phyloP scores from a whole-genome alignment of 2,888 invertebrate genomes.

The Allygus modestus region DNA sequence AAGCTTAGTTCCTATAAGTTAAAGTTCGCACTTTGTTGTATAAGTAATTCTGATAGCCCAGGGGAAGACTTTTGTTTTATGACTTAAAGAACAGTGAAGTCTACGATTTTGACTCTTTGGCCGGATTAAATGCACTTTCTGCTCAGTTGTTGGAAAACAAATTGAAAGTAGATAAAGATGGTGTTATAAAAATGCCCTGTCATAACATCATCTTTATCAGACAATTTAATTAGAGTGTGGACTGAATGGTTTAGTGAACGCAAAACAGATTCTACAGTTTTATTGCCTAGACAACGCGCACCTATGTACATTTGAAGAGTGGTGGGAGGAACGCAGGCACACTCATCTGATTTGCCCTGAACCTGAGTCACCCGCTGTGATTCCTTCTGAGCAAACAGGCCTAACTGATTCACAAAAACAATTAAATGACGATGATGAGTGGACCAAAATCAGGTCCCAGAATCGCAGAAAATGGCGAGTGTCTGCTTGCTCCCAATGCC shows the following conservation, averaged over 20 bases:
- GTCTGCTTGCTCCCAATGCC: not conserved
- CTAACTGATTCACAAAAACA: not conserved
- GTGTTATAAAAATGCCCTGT: not conserved
- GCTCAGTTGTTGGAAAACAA: not conserved
- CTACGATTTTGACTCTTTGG: not conserved
- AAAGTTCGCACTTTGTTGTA: not conserved
- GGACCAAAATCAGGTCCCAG: not conserved
- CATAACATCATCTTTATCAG: no score
- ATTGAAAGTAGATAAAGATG: not conserved
- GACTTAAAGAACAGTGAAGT: not conserved
- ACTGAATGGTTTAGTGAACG: not conserved
- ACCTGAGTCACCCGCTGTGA: not conserved
- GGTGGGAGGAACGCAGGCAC: not conserved
- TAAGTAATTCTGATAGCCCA: constrained; percentile 1
- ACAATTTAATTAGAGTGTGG: not conserved
- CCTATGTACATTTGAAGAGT: not conserved
- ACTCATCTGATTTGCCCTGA: not conserved
- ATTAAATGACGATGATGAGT: not conserved
- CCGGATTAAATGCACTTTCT: not conserved
- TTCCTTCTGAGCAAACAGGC: not conserved
- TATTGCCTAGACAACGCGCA: not conserved
- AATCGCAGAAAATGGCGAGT: not conserved
- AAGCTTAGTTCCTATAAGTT: not conserved
- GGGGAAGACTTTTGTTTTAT: not conserved
- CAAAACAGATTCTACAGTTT: not conserved